Evolutionary conservation across 2,113 vertebrate genomes (phyloP).

Genomic region (Mesembrinibis cayennensis): DNA sequence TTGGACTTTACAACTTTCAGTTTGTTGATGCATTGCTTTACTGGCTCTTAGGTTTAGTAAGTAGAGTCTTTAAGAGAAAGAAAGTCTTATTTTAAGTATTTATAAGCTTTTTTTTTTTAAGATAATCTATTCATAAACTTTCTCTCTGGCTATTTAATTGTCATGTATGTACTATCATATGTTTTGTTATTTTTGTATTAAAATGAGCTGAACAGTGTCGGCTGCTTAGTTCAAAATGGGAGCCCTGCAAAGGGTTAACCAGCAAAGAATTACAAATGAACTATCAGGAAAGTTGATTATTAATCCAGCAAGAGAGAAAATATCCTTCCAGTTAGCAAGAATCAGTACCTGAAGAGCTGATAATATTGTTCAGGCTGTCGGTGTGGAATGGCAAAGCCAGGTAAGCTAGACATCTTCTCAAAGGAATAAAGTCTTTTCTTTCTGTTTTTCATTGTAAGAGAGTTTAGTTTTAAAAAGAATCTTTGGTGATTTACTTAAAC

Average conservation of each 20-base stretch:
- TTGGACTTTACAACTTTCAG: conserved; percentile 28
- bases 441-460: not conserved
- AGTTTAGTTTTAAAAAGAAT: conserved; percentile 8
- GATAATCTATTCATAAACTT: not conserved
- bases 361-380: conserved; percentile 78
- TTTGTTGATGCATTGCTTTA: conserved; percentile 18
- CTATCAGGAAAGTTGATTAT: conserved; percentile 95
- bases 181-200: not conserved
- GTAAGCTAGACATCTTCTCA: conserved; percentile 76
- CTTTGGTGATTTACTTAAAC: conserved; percentile 1
- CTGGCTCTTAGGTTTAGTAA: conserved; percentile 25
- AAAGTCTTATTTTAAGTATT: not conserved
- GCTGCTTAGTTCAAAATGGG: conserved; percentile 17
- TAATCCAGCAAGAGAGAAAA: conserved; percentile 88
- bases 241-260: conserved; percentile 89
- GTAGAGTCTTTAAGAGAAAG: not conserved
- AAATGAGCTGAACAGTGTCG: not conserved
- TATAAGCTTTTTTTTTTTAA: not conserved
- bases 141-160: not conserved
- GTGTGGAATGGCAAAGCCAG: conserved; percentile 81
- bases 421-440: conserved; percentile 7
- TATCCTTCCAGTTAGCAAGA: conserved; percentile 83
- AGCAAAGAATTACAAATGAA: conserved; percentile 98
- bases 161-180: not conserved
- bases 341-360: conserved; percentile 80